A percentile compares a stretch with the other conserved stretches of the same genome.
phyloP scores from a whole-genome alignment of 2,797 vertebrate genomes.

The Alcedo atthis region DNA sequence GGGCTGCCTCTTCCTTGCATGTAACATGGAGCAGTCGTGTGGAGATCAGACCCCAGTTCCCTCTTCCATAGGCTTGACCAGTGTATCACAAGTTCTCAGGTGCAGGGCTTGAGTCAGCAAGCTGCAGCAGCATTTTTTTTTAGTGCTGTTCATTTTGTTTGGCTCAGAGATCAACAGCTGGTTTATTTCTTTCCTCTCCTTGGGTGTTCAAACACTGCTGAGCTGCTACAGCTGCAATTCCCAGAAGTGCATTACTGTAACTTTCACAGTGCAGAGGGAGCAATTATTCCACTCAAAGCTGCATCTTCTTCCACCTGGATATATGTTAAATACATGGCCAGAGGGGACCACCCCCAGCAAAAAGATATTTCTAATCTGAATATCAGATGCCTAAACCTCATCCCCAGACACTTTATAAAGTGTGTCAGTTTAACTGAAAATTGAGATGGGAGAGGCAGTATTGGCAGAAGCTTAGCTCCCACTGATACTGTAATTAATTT shows the following conservation, averaged over 20 bases:
- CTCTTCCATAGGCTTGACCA: not conserved
- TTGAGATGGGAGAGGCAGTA: slow-evolving; percentile 12
- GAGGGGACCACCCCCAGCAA: not conserved
- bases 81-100: not conserved
- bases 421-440: slow-evolving; percentile 30
- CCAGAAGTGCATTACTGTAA: not conserved
- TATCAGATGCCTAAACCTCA: slow-evolving; percentile 25
- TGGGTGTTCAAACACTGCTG: not conserved
- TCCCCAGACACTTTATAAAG: not conserved
- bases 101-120: not conserved
- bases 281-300: slow-evolving; percentile 49
- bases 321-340: not conserved
- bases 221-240: slow-evolving; percentile 7
- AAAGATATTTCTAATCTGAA: slow-evolving; percentile 51
- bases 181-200: not conserved
- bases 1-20: not conserved
- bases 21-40: not conserved
- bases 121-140: not conserved
- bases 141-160: not conserved
- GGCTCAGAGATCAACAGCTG: not conserved
- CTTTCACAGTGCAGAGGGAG: not conserved
- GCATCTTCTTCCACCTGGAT: not conserved
- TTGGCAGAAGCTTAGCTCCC: not conserved
- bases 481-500: slow-evolving; percentile 29
- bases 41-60: not conserved